Conservation (phyloP, 2,113 vertebrate genomes). For the Poeciliopsis retropinna region DNA sequence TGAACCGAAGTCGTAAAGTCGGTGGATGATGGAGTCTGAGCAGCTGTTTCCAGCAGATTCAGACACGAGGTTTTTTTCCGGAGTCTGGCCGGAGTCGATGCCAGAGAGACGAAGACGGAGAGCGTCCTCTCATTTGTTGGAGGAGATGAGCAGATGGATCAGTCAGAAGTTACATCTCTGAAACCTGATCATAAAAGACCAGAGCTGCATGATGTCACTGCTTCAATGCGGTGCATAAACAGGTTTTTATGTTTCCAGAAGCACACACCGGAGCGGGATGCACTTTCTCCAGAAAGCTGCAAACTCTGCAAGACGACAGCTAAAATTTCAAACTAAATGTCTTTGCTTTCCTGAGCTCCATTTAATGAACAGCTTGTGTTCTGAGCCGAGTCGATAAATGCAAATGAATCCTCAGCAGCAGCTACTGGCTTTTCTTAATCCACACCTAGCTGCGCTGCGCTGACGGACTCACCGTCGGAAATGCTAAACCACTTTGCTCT, state of each 20-base stretch:
- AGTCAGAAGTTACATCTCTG: background rate
- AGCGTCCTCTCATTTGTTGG: background rate
- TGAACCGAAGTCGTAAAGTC: background rate
- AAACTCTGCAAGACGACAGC: background rate
- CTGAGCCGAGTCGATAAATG: background rate
- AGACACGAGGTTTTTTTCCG: background rate
- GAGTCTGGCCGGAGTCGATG: background rate
- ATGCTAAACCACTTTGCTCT: background rate
- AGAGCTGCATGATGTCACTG: background rate
- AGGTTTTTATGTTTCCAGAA: background rate
- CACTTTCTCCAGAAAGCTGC: background rate
- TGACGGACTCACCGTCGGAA: background rate
- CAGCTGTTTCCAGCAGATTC: constrained; percentile 18
- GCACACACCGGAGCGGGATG: too few species aligned
- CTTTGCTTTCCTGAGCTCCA: background rate
- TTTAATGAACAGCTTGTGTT: constrained; percentile 2
- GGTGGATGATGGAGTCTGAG: background rate
- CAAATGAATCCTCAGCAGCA: constrained; percentile 2
- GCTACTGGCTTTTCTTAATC: constrained; percentile 3
- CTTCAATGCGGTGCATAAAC: background rate
- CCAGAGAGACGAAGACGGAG: background rate
- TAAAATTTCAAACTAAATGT: background rate
- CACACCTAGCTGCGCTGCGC: background rate
- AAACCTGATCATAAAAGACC: background rate
- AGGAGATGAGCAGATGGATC: background rate